Evolutionary conservation across 1,140 invertebrate species (phyloP).

Genomic region (Hypsibius dujardini): DNA sequence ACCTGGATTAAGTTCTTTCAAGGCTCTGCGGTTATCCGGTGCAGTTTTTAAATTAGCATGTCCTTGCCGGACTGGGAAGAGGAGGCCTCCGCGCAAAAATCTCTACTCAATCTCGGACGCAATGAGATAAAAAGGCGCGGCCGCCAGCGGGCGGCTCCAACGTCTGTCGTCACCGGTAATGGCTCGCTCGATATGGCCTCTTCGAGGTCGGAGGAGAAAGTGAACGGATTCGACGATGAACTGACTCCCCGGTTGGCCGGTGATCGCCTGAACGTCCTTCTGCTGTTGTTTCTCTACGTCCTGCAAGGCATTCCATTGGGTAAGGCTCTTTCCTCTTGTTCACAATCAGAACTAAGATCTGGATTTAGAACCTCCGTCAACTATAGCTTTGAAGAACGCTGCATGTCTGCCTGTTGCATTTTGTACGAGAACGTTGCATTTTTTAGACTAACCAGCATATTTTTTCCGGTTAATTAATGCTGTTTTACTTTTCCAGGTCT

Average conservation of each 20-base stretch:
- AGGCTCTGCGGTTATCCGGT: too few species aligned
- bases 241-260: conserved; percentile 18
- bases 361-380: too few species aligned
- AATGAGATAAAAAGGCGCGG: neutral
- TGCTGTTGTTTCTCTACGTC: conserved; percentile 76
- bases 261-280: conserved; percentile 43
- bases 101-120: neutral
- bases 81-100: neutral
- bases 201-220: neutral
- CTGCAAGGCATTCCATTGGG: conserved; percentile 52
- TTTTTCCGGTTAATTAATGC: too few species aligned
- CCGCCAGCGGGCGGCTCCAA: neutral
- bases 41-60: neutral
- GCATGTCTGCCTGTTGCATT: too few species aligned
- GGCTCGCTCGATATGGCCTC: neutral
- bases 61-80: conserved; percentile 16
- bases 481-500: conserved; percentile 46
- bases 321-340: conserved; percentile 41
- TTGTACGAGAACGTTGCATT: too few species aligned
- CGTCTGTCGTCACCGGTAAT: neutral
- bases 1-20: too few species aligned
- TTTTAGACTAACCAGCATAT: too few species aligned
- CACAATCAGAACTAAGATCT: too few species aligned
- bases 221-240: neutral
- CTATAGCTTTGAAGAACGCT: too few species aligned